Evolutionary conservation across 1,140 invertebrate species (phyloP).

Genomic region (Formica exsecta): DNA sequence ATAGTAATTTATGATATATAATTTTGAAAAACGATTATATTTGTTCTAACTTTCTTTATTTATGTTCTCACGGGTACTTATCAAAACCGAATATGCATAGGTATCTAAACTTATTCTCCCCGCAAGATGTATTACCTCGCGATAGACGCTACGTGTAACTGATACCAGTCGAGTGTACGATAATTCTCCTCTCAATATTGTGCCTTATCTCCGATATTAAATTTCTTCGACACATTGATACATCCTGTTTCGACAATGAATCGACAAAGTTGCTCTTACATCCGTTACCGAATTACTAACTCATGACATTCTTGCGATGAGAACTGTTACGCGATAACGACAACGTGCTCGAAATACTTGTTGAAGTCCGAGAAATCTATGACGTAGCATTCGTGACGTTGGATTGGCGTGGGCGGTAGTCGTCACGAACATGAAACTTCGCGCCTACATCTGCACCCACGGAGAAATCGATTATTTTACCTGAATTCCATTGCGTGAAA

Average conservation of each 20-base stretch:
- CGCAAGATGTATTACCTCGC: constrained; percentile 39
- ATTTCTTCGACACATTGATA: constrained; percentile 19
- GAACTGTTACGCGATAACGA: background rate
- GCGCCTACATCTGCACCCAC: background rate
- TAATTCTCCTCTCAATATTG: constrained; percentile 23
- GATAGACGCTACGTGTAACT: constrained; percentile 41
- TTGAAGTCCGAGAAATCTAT: constrained; percentile 27
- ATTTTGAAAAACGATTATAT: constrained; percentile 16
- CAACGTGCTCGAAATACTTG: background rate
- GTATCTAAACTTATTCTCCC: constrained; percentile 5
- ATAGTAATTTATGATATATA: background rate
- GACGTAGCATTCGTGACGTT: constrained; percentile 62
- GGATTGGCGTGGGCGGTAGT: constrained; percentile 43
- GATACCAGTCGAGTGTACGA: constrained; percentile 36
- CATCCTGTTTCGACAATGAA: constrained; percentile 45
- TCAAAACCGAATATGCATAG: background rate
- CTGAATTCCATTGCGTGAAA: background rate
- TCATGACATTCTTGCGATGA: constrained; percentile 28
- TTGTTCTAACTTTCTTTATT: background rate
- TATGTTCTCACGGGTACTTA: constrained; percentile 19
- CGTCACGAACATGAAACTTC: constrained; percentile 37
- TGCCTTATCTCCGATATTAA: constrained; percentile 48
- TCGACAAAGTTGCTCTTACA: constrained; percentile 27
- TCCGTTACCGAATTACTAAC: constrained; percentile 22
- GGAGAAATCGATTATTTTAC: background rate